Evolutionary conservation across 2,888 invertebrate species (phyloP).

Genomic region (Prionchulus punctatus): DNA sequence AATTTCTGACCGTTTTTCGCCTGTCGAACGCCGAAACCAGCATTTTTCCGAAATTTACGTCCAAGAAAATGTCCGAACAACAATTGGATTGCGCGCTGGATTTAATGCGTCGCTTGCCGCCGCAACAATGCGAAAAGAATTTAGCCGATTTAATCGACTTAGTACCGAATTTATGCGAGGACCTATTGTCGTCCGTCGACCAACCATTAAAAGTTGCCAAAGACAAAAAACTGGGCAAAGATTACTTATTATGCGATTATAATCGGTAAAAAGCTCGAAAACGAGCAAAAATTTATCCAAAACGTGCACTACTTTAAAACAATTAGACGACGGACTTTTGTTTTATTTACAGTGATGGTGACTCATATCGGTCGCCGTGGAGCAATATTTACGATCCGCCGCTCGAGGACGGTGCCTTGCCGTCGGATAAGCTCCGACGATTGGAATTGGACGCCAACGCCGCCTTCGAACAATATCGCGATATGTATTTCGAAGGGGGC

Average conservation of each 20-base stretch:
- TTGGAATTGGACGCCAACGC: constrained; percentile 93
- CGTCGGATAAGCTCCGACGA: constrained; percentile 81
- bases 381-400: constrained; percentile 96
- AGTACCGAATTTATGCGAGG: constrained; percentile 77
- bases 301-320: too few species aligned
- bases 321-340: too few species aligned
- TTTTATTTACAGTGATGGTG: constrained; percentile 71
- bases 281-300: too few species aligned
- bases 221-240: constrained; percentile 83
- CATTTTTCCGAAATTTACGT: too few species aligned
- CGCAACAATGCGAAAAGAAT: constrained; percentile 97
- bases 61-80: too few species aligned
- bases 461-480: constrained; percentile 94
- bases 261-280: too few species aligned
- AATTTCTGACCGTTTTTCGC: too few species aligned
- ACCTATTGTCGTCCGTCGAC: constrained; percentile 86
- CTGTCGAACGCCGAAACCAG: too few species aligned
- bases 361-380: constrained; percentile 96
- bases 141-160: constrained; percentile 90
- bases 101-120: constrained; percentile 93
- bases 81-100: constrained; percentile 98
- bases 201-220: constrained; percentile 88
- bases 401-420: constrained; percentile 93
- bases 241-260: constrained; percentile 94
- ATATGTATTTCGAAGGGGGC: constrained; percentile 97